phyloP scores from a whole-genome alignment of 2,888 invertebrate species.

The Petrolisthes manimaculis region DNA sequence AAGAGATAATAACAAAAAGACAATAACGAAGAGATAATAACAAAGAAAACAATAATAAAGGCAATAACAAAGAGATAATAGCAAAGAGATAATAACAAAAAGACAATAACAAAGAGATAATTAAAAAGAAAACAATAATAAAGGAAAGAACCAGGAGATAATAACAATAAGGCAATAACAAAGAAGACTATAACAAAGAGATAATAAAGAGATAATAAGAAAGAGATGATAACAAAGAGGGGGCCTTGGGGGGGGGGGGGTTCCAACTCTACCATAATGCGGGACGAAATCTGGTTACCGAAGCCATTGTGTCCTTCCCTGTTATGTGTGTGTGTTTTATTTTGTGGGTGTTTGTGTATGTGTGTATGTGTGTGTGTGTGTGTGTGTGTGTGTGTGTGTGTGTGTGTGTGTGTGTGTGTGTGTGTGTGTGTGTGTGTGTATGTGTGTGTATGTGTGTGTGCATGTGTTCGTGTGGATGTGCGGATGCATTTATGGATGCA shows the following conservation, averaged over 20 bases:
- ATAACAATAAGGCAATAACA: background rate
- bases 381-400: slow-evolving; percentile 23
- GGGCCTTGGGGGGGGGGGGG: too few species aligned
- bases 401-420: slow-evolving; percentile 32
- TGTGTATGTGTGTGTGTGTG: slow-evolving; percentile 10
- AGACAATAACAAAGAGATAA: background rate
- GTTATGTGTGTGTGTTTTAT: background rate
- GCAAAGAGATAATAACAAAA: background rate
- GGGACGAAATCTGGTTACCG: too few species aligned
- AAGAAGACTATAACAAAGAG: too few species aligned
- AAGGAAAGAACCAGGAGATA: background rate
- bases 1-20: too few species aligned
- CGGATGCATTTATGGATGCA: too few species aligned
- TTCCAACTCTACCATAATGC: too few species aligned
- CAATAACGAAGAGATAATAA: background rate
- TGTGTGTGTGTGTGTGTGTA: slow-evolving; percentile 22
- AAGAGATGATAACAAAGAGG: background rate
- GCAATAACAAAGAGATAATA: background rate
- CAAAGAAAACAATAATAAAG: background rate
- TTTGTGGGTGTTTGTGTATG: background rate
- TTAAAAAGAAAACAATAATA: background rate
- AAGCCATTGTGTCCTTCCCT: background rate
- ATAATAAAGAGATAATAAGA: too few species aligned
- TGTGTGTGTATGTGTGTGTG: slow-evolving; percentile 6
- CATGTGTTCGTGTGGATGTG: too few species aligned